Percentiles rank a stretch among this genome's conserved stretches.
These are phyloP conservation scores for Lasioglossum baleicum DNA, from an alignment of 1,140 invertebrate species.

Conservation along the genomic window DNA sequence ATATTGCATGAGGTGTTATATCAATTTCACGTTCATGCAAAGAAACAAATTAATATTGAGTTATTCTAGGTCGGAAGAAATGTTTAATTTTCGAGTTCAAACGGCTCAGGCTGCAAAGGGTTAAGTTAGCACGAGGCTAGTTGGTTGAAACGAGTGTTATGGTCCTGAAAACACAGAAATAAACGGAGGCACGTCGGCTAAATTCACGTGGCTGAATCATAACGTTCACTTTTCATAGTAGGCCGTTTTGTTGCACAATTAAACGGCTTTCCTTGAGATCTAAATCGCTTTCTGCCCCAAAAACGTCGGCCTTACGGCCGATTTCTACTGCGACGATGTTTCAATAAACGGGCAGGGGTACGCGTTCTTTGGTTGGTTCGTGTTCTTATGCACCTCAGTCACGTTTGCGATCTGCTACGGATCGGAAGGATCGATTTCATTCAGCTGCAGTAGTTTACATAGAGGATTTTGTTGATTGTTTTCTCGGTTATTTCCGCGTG, in stretches of 20 bases:
- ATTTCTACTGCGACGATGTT: constrained; percentile 28
- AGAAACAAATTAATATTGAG: no score
- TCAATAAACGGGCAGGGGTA: constrained; percentile 1
- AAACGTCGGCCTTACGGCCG: constrained; percentile 65
- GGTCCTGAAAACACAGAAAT: no score
- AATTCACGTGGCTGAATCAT: not conserved
- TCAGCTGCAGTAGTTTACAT: not conserved
- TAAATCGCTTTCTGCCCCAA: not conserved
- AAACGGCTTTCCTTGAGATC: not conserved
- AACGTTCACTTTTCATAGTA: not conserved
- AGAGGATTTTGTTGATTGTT: not conserved
- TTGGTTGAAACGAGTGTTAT: no score
- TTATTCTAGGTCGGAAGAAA: no score
- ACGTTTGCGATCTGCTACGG: constrained; percentile 47
- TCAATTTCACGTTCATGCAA: no score
- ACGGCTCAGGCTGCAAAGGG: no score
- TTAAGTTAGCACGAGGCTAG: no score
- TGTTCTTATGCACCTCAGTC: constrained; percentile 37
- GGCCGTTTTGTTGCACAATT: not conserved
- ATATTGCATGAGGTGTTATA: no score
- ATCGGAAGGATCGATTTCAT: constrained; percentile 46
- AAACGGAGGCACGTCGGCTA: no score
- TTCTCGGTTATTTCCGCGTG: not conserved
- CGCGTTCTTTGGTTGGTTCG: constrained; percentile 5
- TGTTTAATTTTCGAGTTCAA: no score